These are phyloP conservation scores for Felis chaus DNA, from an alignment of 2,113 vertebrate genomes.

Conservation along the genomic window DNA sequence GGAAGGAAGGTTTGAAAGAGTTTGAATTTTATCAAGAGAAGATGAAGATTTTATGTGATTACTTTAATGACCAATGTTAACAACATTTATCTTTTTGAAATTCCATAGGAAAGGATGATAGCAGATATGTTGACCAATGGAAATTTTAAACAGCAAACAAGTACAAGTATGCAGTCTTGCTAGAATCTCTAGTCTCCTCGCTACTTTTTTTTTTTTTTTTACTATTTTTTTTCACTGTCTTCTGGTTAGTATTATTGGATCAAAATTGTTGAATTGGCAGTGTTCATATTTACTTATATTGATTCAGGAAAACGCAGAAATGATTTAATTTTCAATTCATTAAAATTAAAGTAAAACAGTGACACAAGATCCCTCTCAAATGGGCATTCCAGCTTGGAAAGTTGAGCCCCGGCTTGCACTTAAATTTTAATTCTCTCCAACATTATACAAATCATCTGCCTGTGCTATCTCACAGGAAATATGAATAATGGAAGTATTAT, in stretches of 20 bases:
- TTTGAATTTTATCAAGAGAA: slow-evolving; percentile 23
- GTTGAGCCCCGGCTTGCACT: not conserved
- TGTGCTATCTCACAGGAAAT: not conserved
- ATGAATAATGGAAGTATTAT: not conserved
- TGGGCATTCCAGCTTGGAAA: not conserved
- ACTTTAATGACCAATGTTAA: not conserved
- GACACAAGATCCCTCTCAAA: not conserved
- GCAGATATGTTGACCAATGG: not conserved
- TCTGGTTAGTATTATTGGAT: not conserved
- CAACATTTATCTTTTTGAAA: not conserved
- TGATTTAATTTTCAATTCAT: not conserved
- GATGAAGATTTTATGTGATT: not conserved
- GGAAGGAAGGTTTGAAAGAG: not conserved
- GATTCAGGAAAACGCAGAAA: not conserved
- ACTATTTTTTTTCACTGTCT: not conserved
- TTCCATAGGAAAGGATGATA: not conserved
- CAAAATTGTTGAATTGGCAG: not conserved
- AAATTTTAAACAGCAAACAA: slow-evolving; percentile 15
- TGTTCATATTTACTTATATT: slow-evolving; percentile 23
- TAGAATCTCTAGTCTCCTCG: not conserved
- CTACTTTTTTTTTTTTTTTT: not conserved
- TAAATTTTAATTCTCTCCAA: not conserved
- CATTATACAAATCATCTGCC: not conserved
- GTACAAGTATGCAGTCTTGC: not conserved
- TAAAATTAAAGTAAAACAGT: slow-evolving; percentile 34